Base-by-base conservation (phyloP, 1,140 invertebrate species). In the Solen grandis region DNA sequence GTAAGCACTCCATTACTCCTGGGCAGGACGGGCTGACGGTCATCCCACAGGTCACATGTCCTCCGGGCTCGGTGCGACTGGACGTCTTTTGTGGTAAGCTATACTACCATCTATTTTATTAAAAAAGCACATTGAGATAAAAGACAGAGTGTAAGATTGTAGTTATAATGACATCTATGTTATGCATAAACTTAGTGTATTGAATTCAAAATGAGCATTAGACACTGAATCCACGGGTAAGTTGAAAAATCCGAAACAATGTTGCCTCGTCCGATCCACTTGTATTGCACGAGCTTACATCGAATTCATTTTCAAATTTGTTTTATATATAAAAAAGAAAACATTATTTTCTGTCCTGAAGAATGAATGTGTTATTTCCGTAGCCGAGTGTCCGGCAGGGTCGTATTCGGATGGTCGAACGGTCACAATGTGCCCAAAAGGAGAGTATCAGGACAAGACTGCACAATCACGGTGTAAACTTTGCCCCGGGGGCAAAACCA, bases 1-100 rank as follows among this genome's bases (percentile, higher is more conserved):
- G 8, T 1, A 38, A 57, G 14, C 69, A 73, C 35, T 25, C 69
- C 1, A 33, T 73, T 1, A 27, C 31, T 4, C 13, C 46, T 29
- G 68, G 38, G 1, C 35, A 54, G 27, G 3, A 54, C 41, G 41
- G 41, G 1, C 35, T 59, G 19, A 38, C 33, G n/a, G 31, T 57
- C 29, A 46, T 10, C 1, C 38, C 70, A 27, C 19, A 33, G 2
- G 38, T 25, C 10, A 22, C 8, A 31, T 74, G 70, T 60, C 70
- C 70, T 10, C 33, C n/a, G 16, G 70, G 70, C 0, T 41, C 54
- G 1, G 36, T 74, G 13, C 54, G 70, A 2, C 22, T 74, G 54
- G 70, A 74, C 10, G 70, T 74, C 10, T 74, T 74, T 25, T 74
- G 70, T 74, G 70, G 70, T 74, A n/a, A 13, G 54, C 46, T 4